phyloP scores from a whole-genome alignment of 2,113 vertebrate species.

The Falco punctatus region DNA sequence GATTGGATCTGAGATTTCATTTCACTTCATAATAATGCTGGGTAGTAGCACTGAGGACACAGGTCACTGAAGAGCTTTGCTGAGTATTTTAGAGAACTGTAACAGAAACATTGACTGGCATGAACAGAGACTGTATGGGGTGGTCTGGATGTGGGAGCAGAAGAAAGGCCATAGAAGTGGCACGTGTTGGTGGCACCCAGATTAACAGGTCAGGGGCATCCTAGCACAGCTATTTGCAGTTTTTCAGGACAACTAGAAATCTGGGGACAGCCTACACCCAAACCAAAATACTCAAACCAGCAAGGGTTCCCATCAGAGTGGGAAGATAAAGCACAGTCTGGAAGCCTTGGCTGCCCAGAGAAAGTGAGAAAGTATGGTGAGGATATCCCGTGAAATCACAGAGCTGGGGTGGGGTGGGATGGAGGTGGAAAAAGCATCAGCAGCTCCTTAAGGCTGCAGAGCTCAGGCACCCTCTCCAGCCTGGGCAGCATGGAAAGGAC shows the following conservation, averaged over 20 bases:
- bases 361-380: background rate
- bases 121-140: background rate
- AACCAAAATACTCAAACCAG: background rate
- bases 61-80: background rate
- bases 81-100: background rate
- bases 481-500: background rate
- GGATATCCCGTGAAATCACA: background rate
- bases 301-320: background rate
- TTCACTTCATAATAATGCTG: background rate
- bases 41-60: background rate
- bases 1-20: background rate
- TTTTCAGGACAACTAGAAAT: background rate
- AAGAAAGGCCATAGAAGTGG: accelerated
- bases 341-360: background rate
- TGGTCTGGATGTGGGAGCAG: background rate
- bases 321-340: background rate
- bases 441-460: background rate
- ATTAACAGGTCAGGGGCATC: background rate
- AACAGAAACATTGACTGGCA: background rate
- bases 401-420: background rate
- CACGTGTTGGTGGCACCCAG: background rate
- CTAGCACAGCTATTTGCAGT: background rate
- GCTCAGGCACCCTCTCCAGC: accelerated
- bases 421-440: background rate
- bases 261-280: background rate